Conservation (phyloP, 1,140 invertebrate species). For the Caerostris darwini region DNA sequence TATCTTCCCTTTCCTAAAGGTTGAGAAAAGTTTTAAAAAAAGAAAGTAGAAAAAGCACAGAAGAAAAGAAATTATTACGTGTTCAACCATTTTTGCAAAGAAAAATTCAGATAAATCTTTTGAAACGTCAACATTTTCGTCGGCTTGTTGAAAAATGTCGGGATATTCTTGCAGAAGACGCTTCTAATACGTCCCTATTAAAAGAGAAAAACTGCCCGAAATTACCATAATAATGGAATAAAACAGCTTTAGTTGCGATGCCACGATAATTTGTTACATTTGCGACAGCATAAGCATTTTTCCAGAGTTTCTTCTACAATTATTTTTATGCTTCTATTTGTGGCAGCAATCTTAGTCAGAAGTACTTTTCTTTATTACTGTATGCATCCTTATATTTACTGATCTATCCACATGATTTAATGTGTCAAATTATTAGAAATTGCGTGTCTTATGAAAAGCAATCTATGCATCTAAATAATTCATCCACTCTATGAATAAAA, state of each 20-base stretch:
- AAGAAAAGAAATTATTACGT: constrained; percentile 5
- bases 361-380: too few species aligned
- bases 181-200: constrained; percentile 54
- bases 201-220: constrained; percentile 19
- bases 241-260: neutral
- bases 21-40: too few species aligned
- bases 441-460: too few species aligned
- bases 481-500: too few species aligned
- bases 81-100: constrained; percentile 34
- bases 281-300: constrained; percentile 10
- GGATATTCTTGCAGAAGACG: neutral
- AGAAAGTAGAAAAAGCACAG: neutral
- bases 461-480: too few species aligned
- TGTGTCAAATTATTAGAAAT: too few species aligned
- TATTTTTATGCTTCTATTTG: neutral
- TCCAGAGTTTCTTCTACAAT: neutral
- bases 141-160: constrained; percentile 4
- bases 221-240: constrained; percentile 70
- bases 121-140: constrained; percentile 51
- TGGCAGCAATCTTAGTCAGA: too few species aligned
- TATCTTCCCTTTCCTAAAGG: neutral
- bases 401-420: too few species aligned
- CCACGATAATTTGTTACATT: constrained; percentile 40
- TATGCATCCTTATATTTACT: too few species aligned
- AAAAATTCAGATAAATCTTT: constrained; percentile 28